Evolutionary conservation across 2,797 vertebrate species (phyloP).

Genomic region (Acomys russatus): DNA sequence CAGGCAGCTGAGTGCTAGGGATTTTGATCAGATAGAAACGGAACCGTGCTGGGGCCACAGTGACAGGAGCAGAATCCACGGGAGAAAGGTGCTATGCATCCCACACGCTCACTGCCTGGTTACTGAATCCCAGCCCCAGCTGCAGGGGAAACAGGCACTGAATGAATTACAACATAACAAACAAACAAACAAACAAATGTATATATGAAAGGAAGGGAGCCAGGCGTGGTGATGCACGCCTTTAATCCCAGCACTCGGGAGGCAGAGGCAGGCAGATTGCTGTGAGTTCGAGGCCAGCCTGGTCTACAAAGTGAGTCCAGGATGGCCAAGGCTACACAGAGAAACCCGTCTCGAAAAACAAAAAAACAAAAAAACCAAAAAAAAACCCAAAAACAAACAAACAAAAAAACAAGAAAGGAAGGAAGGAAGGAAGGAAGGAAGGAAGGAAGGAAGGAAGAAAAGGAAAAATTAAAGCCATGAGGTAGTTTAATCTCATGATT

Average conservation of each 20-base stretch:
- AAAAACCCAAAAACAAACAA: too few relatives aligned
- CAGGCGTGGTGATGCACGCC: too few relatives aligned
- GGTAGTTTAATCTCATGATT: not conserved
- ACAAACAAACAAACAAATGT: not conserved
- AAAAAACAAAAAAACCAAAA: too few relatives aligned
- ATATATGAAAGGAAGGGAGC: not conserved
- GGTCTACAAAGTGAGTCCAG: too few relatives aligned
- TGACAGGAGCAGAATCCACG: not conserved
- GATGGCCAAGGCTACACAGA: too few relatives aligned
- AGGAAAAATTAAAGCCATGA: not conserved
- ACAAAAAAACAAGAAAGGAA: not conserved
- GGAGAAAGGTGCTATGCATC: not conserved
- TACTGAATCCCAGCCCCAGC: not conserved
- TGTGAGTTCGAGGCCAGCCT: too few relatives aligned
- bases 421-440: not conserved
- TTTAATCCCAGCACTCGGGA: too few relatives aligned
- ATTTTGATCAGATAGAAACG: not conserved
- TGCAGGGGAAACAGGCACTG: not conserved
- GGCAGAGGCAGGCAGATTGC: too few relatives aligned
- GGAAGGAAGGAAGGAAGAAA: not conserved
- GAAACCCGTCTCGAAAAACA: too few relatives aligned
- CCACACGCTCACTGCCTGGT: not conserved
- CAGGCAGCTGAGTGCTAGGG: slow-evolving; percentile 21
- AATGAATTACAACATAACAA: slow-evolving; percentile 46
- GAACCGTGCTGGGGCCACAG: not conserved